Evolutionary conservation across 2,113 vertebrate genomes (phyloP).

Genomic region (Bufo bufo): DNA sequence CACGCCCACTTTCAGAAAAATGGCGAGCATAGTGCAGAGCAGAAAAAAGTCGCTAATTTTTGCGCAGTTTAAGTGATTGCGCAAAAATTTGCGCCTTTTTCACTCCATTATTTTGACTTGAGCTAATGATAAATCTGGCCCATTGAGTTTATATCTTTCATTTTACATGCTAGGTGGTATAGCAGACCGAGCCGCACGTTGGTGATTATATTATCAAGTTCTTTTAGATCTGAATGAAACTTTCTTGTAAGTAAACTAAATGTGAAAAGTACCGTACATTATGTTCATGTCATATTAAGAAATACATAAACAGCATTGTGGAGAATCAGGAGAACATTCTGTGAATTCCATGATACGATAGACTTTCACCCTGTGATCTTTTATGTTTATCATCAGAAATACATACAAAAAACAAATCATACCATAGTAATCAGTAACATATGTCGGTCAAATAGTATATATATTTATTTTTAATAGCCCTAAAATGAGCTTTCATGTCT

Average conservation of each 20-base stretch:
- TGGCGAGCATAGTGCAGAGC: no score
- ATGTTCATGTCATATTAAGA: neutral
- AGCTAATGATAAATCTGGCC: no score
- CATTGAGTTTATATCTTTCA: no score
- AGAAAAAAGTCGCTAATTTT: no score
- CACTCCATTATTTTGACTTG: no score
- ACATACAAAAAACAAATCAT: neutral
- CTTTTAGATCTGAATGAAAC: neutral
- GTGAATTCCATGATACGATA: neutral
- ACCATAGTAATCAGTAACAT: neutral
- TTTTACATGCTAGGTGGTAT: no score
- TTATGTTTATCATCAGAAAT: neutral
- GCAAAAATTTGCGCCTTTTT: no score
- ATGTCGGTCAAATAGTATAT: neutral
- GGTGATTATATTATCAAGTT: no score
- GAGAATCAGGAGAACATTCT: neutral
- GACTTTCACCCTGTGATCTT: neutral
- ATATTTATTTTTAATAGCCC: constrained; percentile 17
- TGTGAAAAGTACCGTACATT: neutral
- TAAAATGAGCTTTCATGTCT: constrained; percentile 24
- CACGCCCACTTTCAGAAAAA: no score
- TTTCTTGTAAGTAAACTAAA: neutral
- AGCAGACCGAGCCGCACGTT: no score
- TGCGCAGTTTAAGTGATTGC: no score
- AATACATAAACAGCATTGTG: neutral